These are phyloP conservation scores for Chalcosyrphus nemorum DNA, from an alignment of 2,888 invertebrate genomes.

Conservation along the genomic window DNA sequence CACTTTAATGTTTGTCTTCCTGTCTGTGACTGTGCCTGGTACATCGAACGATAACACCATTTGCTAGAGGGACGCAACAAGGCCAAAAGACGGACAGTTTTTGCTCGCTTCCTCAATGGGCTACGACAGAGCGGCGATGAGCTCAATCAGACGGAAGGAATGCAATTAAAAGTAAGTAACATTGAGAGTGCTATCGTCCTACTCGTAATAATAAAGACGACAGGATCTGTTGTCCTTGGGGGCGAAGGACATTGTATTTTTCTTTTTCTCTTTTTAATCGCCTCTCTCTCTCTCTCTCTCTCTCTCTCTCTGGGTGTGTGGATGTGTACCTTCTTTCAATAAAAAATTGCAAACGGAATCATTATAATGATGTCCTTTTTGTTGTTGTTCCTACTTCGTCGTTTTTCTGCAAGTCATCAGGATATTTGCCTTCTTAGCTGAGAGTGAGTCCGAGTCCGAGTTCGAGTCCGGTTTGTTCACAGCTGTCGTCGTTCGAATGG, in stretches of 20 bases:
- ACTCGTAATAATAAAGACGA: conserved; percentile 66
- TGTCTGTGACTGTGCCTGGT: conserved; percentile 74
- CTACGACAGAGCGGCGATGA: conserved; percentile 81
- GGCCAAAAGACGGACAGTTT: conserved; percentile 81
- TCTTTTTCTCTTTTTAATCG: too few relatives aligned
- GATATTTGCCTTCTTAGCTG: conserved; percentile 51
- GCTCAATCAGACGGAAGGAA: conserved; percentile 81
- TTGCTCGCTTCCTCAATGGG: conserved; percentile 81
- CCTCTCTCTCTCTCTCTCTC: conserved; percentile 12
- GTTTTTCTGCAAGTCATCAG: conserved; percentile 48
- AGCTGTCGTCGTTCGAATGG: conserved; percentile 55
- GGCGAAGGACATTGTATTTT: conserved; percentile 19
- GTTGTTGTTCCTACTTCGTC: conserved; percentile 32
- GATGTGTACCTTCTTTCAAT: conserved; percentile 58
- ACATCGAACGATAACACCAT: conserved; percentile 6
- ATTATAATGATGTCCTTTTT: conserved; percentile 71
- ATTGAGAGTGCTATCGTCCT: conserved; percentile 67
- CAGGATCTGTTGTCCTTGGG: conserved; percentile 60
- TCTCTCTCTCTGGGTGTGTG: too few relatives aligned
- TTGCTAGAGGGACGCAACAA: conserved; percentile 81
- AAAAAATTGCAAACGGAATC: conserved; percentile 72
- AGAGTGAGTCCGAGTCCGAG: too few relatives aligned
- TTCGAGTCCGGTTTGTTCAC: conserved; percentile 23
- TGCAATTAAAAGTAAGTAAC: conserved; percentile 81
- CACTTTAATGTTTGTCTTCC: conserved; percentile 74